Percentiles rank a stretch among this genome's conserved stretches.
phyloP scores from a whole-genome alignment of 2,113 vertebrate species.

The Nothocercus nigrocapillus region DNA sequence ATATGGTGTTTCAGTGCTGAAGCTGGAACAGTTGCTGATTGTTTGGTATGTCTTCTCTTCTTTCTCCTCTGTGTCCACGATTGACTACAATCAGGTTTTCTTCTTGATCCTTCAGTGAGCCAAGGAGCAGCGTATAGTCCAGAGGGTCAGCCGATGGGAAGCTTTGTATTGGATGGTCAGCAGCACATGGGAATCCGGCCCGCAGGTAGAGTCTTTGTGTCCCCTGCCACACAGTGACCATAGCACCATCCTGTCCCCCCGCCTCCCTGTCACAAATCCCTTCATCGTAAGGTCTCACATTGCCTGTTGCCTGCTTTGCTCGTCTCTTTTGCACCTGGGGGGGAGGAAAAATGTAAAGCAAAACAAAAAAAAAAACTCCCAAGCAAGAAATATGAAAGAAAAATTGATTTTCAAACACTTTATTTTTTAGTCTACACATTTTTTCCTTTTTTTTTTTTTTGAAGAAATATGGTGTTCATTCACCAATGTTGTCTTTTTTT shows the following conservation, averaged over 20 bases:
- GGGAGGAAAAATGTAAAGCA: conserved; percentile 19
- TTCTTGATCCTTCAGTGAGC: conserved; percentile 99
- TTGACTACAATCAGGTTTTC: conserved; percentile 99
- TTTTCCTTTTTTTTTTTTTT: conserved; percentile 16
- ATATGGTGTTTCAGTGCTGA: conserved; percentile 87
- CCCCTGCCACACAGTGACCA: background rate
- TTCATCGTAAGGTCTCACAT: conserved; percentile 22
- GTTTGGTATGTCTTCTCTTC: conserved; percentile 98
- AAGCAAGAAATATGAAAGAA: background rate
- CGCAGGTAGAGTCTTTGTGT: conserved; percentile 85
- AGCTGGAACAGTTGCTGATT: conserved; percentile 97
- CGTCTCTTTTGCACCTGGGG: conserved; percentile 56
- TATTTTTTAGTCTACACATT: conserved; percentile 35
- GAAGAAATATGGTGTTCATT: conserved; percentile 38
- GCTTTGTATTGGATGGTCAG: conserved; percentile 99
- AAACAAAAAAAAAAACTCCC: background rate
- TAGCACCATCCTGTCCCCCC: conserved; percentile 26
- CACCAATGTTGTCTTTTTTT: conserved; percentile 55
- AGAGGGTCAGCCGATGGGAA: conserved; percentile 99
- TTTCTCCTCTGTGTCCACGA: conserved; percentile 97
- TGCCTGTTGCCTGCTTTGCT: conserved; percentile 77
- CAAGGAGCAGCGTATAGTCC: conserved; percentile 99
- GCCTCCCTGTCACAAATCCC: conserved; percentile 40
- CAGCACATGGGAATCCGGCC: conserved; percentile 99
- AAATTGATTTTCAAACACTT: background rate